Conservation (phyloP, 2,113 vertebrate species). For the Amphilophus citrinellus region DNA sequence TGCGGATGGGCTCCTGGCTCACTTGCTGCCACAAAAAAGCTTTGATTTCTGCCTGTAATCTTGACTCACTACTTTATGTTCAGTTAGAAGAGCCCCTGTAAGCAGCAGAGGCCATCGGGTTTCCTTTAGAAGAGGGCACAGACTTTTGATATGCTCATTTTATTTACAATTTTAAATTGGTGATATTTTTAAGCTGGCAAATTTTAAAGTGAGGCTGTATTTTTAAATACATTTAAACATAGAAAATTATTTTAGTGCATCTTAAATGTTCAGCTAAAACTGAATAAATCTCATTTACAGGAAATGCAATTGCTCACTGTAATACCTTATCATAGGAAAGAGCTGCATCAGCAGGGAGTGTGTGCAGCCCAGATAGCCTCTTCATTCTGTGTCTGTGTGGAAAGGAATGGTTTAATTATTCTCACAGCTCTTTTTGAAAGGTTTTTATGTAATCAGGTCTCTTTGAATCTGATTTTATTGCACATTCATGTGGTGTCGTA, state of each 20-base stretch:
- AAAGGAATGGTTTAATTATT: background rate
- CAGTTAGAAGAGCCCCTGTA: background rate
- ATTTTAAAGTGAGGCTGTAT: background rate
- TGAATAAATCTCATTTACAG: background rate
- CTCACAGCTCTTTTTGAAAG: background rate
- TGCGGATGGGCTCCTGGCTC: conserved; percentile 7
- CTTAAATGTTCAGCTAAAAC: background rate
- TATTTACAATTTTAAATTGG: background rate
- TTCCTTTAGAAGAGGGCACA: background rate
- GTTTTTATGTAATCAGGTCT: background rate
- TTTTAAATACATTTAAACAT: background rate
- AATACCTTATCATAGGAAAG: background rate
- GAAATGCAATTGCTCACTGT: background rate
- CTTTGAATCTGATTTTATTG: background rate
- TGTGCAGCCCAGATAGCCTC: background rate
- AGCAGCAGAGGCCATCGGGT: background rate
- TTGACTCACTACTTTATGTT: background rate
- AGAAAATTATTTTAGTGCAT: background rate
- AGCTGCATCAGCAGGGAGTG: background rate
- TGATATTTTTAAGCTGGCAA: background rate
- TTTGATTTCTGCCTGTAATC: conserved; percentile 7
- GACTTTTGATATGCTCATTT: background rate
- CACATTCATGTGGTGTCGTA: background rate
- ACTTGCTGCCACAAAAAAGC: conserved; percentile 12
- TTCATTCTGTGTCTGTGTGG: background rate